phyloP scores from a whole-genome alignment of 1,140 invertebrate species.

The Drosophila nigromelanica region DNA sequence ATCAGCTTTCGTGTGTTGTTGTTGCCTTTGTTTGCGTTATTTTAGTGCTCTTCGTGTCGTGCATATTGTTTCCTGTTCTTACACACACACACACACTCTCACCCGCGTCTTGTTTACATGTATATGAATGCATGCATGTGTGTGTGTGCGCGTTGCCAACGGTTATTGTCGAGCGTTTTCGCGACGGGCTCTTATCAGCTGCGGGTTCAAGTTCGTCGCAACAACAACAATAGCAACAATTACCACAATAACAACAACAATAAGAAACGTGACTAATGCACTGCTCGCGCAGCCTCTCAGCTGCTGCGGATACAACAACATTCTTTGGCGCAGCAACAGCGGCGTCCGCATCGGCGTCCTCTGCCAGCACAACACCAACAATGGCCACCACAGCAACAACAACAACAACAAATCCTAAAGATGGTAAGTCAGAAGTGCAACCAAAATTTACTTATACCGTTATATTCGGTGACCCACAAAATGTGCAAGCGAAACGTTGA shows the following conservation, averaged over 20 bases:
- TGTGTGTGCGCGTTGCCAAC: conserved; percentile 9
- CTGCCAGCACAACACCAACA: conserved; percentile 68
- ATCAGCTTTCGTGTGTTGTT: conserved; percentile 24
- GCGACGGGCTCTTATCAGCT: conserved; percentile 44
- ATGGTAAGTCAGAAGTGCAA: conserved; percentile 62
- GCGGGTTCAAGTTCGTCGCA: conserved; percentile 26
- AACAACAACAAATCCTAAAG: conserved; percentile 70
- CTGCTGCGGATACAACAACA: conserved; percentile 78
- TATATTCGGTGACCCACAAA: conserved; percentile 35
- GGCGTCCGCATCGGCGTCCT: conserved; percentile 55
- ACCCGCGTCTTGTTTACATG: conserved; percentile 12
- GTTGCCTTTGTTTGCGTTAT: conserved; percentile 37
- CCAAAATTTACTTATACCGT: conserved; percentile 3
- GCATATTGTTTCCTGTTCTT: conserved; percentile 51
- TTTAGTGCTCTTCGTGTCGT: conserved; percentile 21
- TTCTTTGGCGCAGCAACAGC: conserved; percentile 60
- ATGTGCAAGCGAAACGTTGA: neutral
- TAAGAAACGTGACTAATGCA: conserved; percentile 72
- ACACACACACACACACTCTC: conserved; percentile 4
- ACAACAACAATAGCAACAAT: conserved; percentile 20
- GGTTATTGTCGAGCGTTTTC: conserved; percentile 36
- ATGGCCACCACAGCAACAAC: conserved; percentile 66
- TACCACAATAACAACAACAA: conserved; percentile 20
- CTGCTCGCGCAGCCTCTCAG: conserved; percentile 79
- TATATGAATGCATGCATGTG: conserved; percentile 15